Percentiles rank a stretch among this genome's conserved stretches.
Evolutionary conservation across 53 echinoderm and acorn worm genomes (phyloP).

Genomic region (Actinopyga echinites): DNA sequence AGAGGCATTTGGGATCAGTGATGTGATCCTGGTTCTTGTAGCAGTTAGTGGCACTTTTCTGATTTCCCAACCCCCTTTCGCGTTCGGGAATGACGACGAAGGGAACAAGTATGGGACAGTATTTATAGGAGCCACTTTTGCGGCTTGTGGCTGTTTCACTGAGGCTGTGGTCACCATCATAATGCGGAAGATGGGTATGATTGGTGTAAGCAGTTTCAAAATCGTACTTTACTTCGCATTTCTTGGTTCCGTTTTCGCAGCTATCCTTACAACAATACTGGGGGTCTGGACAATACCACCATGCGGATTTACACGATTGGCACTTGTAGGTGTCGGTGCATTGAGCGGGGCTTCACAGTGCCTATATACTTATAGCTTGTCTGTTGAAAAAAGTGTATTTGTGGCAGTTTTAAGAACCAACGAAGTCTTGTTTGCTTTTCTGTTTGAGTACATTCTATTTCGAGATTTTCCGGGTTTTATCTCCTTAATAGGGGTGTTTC

Average conservation of each 20-base stretch:
- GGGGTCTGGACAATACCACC: conserved; percentile 1
- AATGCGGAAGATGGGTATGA: neutral
- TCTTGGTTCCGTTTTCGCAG: neutral
- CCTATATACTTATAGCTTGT: neutral
- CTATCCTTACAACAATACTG: neutral
- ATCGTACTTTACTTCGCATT: neutral
- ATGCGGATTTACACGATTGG: neutral
- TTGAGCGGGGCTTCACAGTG: neutral
- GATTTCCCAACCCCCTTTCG: conserved; percentile 24
- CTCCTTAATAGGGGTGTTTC: no score
- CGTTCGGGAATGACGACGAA: no score
- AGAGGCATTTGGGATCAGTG: neutral
- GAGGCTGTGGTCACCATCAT: no score
- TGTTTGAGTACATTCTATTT: no score
- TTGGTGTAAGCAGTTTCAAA: neutral
- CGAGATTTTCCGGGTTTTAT: no score
- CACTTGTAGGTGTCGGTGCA: neutral
- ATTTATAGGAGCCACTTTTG: neutral
- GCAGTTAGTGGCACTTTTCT: conserved; percentile 3
- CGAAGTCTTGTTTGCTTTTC: no score
- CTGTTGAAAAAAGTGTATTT: neutral
- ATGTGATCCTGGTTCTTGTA: neutral
- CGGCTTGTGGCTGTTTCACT: no score
- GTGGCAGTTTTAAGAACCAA: conserved; percentile 1
- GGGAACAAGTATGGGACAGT: neutral